phyloP scores from a whole-genome alignment of 2,113 vertebrate genomes.

The Chaetodon trifascialis region DNA sequence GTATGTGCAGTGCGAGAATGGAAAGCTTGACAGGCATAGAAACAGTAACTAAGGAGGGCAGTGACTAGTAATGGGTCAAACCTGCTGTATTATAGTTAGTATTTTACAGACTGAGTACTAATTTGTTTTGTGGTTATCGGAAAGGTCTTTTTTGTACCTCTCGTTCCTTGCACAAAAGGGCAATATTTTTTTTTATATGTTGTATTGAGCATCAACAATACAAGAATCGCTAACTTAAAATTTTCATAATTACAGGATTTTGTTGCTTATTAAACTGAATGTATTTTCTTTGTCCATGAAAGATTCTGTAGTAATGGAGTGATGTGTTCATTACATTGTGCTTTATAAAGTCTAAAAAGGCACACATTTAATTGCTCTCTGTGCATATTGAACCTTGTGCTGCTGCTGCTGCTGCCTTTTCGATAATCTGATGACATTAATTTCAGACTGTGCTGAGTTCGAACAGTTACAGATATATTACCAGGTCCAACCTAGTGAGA shows the following conservation, averaged over 20 bases:
- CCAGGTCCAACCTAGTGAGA: not conserved
- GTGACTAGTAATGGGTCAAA: too few species aligned
- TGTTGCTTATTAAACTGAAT: not conserved
- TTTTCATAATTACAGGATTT: not conserved
- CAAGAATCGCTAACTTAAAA: not conserved
- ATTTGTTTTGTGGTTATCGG: too few species aligned
- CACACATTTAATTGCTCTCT: not conserved
- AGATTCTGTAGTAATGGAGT: not conserved
- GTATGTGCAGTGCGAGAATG: too few species aligned
- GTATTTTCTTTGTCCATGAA: not conserved
- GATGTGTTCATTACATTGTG: not conserved
- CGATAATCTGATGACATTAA: not conserved
- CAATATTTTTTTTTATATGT: not conserved
- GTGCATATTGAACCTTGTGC: not conserved
- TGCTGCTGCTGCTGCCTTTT: too few species aligned
- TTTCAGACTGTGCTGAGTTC: not conserved
- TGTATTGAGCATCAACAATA: not conserved
- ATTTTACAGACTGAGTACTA: too few species aligned
- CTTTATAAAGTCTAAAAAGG: not conserved
- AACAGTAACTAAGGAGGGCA: too few species aligned
- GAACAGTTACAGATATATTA: not conserved
- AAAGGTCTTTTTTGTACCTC: not conserved
- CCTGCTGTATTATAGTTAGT: too few species aligned
- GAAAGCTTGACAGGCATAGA: too few species aligned
- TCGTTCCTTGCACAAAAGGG: not conserved